Base-by-base conservation (phyloP, 2,113 vertebrate genomes). In the Xyrauchen texanus region DNA sequence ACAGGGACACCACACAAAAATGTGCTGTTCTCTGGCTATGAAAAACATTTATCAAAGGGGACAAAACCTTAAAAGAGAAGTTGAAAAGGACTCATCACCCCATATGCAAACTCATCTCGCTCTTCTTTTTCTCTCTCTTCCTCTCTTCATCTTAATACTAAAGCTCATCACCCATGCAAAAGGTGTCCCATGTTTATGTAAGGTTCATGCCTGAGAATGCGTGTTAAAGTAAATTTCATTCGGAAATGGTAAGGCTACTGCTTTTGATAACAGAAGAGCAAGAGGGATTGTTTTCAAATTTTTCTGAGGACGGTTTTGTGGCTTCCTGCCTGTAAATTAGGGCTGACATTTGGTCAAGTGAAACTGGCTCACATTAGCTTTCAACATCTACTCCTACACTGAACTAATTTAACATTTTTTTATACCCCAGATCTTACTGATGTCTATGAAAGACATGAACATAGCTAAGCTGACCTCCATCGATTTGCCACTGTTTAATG, bases 391-490 rank as follows among this genome's bases (percentile, higher is more conserved):
- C 8, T 51, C 10, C n/a, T 62, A n/a, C 0, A 13, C 16, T 51
- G 15, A 11, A 57, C 46, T 74, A 74, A 69, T 49, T 69, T 58
- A 49, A 68, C 3, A 1, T 46, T 69, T 47, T 55, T 69, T 2
- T 62, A 83, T 9, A 63, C 51, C 57, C 11, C 76, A 96, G 96
- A 87, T 96, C 46, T 88, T 97, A 21, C 88, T 96, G 34, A 94
- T 95, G 88, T 95, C 95, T 0, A 94, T 96, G 93, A 95, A 66
- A 67, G 95, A 96, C 83, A 96, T 96, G 95, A 96, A 96, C 68
- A 91, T 95, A 0, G 94, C 95, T 81, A 96, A 96, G 83, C 89
- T 97, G 62, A 90, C 93, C 0, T 92, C 93, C 0, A 34, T 84
- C 0, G 96, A 97, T 9, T 84, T 95, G 57, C 95, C 95, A 0